Base-by-base conservation (phyloP, 2,888 invertebrate species). In the Bedellia somnulentella region DNA sequence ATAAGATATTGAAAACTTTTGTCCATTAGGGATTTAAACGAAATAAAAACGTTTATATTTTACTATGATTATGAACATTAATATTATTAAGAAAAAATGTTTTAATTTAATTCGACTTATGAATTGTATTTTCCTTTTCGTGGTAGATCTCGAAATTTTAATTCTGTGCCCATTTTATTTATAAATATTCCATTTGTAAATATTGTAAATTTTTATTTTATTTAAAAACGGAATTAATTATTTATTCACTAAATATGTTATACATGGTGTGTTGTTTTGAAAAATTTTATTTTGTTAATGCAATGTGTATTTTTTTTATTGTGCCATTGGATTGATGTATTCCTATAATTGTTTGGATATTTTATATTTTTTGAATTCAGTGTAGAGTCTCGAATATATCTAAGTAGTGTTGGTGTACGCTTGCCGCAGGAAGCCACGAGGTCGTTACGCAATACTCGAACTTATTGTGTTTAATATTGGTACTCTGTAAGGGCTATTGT, bases 351-450 rank as follows among this genome's bases (percentile, higher is more conserved):
- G n/a, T n/a, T n/a, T n/a, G n/a, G n/a, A n/a, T n/a, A n/a, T n/a
- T n/a, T n/a, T 40, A 30, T 35, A 38, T 47, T 45, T 44, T 51
- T 45, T 43, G 38, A 41, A 49, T 36, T 29, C 56, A 48, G 46
- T 46, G 66, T 73, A 68, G 66, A 51, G 58, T 62, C 52, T 63
- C 59, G 51, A 63, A 64, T 67, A 67, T 33, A 25, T 70, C 64
- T 63, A 56, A 52, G 71, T 71, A 68, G 68, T 57, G 60, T 73
- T 70, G 59, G 62, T 73, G 73, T 73, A 61, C 61, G 73, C 73
- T 73, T 73, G 50, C 48, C 51, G 47, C 45, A 43, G 42, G 52
- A 33, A 41, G 40, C 38, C 50, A 46, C 46, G 48, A 38, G 46
- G 49, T 43, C 46, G 53, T 33, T 37, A 11, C 9, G 24, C 36